phyloP scores from a whole-genome alignment of 2,888 invertebrate species.

The Mythimna loreyi region DNA sequence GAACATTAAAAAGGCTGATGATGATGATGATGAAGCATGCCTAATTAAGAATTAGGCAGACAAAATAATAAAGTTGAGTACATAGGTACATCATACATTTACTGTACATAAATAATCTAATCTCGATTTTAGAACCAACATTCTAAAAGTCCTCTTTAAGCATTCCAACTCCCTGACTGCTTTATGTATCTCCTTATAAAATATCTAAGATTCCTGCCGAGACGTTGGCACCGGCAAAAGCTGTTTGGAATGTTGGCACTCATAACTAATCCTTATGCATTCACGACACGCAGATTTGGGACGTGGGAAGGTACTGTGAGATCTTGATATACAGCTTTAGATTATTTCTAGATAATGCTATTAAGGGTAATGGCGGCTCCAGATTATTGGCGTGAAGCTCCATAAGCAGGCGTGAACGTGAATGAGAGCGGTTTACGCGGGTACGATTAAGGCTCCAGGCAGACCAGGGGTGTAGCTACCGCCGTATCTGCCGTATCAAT shows the following conservation, averaged over 20 bases:
- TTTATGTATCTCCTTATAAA: slow-evolving; percentile 1
- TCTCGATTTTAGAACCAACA: neutral
- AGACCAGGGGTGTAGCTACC: too few relatives aligned
- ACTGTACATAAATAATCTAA: neutral
- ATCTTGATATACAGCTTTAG: neutral
- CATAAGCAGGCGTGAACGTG: too few relatives aligned
- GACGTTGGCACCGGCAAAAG: slow-evolving; percentile 12
- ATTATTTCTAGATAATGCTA: neutral
- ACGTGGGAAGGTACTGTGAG: neutral
- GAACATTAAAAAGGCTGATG: too few relatives aligned
- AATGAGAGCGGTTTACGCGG: too few relatives aligned
- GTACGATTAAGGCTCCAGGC: too few relatives aligned
- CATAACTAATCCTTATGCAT: slow-evolving; percentile 10
- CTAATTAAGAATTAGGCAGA: too few relatives aligned
- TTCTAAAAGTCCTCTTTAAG: neutral
- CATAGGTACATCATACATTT: too few relatives aligned
- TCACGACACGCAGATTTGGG: slow-evolving; percentile 8
- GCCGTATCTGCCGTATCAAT: too few relatives aligned
- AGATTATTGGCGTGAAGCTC: too few relatives aligned
- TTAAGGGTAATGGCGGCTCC: too few relatives aligned
- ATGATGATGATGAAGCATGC: too few relatives aligned
- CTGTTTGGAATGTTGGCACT: slow-evolving; percentile 36
- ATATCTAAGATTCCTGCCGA: slow-evolving; percentile 17
- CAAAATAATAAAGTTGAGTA: too few relatives aligned
- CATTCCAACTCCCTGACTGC: neutral